These are phyloP conservation scores for Alfaro cultratus DNA, from an alignment of 2,797 vertebrate species.

Conservation along the genomic window DNA sequence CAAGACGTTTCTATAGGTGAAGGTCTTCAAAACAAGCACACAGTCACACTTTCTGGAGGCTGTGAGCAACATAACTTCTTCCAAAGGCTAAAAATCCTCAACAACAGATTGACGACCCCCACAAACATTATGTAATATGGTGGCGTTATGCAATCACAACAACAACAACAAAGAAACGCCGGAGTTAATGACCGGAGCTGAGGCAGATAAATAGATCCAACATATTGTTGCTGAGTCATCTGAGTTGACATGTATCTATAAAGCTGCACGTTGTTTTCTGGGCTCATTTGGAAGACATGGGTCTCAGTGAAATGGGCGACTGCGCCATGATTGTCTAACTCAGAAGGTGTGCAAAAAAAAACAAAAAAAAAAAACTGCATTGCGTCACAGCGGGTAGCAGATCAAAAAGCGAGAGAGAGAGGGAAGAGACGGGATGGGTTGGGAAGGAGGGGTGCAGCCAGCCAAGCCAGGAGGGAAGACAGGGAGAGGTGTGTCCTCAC, in stretches of 20 bases:
- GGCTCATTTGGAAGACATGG: background rate
- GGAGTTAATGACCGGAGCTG: constrained; percentile 22
- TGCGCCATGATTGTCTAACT: constrained; percentile 36
- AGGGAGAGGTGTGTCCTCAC: constrained; percentile 72
- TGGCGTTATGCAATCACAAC: constrained; percentile 53
- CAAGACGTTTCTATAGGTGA: background rate
- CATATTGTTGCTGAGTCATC: constrained; percentile 42
- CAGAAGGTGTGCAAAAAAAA: constrained; percentile 35
- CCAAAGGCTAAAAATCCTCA: constrained; percentile 23
- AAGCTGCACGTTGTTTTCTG: constrained; percentile 35
- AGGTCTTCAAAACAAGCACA: constrained; percentile 18
- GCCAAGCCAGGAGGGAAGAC: constrained; percentile 36
- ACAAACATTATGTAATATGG: constrained; percentile 52
- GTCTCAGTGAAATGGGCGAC: constrained; percentile 12
- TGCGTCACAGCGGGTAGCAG: constrained; percentile 71
- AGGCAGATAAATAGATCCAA: constrained; percentile 22
- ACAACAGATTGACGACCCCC: constrained; percentile 42
- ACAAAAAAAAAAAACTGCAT: constrained; percentile 59
- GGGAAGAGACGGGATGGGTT: constrained; percentile 23
- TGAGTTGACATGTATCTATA: constrained; percentile 13
- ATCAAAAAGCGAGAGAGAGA: constrained; percentile 26
- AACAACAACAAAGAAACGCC: constrained; percentile 21
- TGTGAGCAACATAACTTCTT: background rate
- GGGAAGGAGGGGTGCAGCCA: constrained; percentile 8
- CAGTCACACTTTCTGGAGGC: constrained; percentile 31